Percentiles rank a stretch among this genome's conserved stretches.
These are phyloP conservation scores for Lophius americanus DNA, from an alignment of 2,797 vertebrate genomes.

Conservation along the genomic window DNA sequence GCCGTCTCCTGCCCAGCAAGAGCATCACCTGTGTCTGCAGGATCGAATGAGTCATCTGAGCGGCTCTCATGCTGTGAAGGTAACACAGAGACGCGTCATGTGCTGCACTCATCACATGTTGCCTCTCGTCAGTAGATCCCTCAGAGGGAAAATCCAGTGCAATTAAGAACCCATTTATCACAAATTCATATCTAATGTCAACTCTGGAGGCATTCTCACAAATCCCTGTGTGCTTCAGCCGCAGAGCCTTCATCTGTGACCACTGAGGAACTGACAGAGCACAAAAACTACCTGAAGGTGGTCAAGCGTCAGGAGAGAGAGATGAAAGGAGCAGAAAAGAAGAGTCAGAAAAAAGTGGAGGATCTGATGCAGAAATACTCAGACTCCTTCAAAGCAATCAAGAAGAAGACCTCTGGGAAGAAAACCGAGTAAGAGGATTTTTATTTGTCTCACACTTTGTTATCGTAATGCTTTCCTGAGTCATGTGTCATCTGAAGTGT, in stretches of 20 bases:
- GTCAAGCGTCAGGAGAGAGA: constrained; percentile 93
- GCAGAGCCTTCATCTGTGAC: constrained; percentile 86
- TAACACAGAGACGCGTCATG: constrained; percentile 33
- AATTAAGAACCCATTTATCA: constrained; percentile 5
- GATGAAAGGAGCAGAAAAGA: constrained; percentile 88
- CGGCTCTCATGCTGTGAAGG: constrained; percentile 25
- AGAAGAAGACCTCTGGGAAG: constrained; percentile 83
- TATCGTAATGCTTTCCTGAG: not conserved
- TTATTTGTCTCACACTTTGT: not conserved
- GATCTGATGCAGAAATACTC: constrained; percentile 89
- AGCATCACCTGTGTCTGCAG: constrained; percentile 16
- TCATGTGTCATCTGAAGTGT: constrained; percentile 14
- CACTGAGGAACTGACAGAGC: constrained; percentile 86
- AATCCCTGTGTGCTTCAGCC: constrained; percentile 23
- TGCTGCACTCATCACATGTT: constrained; percentile 4
- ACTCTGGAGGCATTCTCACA: constrained; percentile 12
- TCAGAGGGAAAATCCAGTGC: not conserved
- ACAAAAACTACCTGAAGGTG: constrained; percentile 90
- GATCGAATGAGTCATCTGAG: constrained; percentile 47
- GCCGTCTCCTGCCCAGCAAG: constrained; percentile 7
- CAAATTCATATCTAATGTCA: constrained; percentile 6
- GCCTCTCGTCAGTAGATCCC: constrained; percentile 3
- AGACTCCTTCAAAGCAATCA: constrained; percentile 76
- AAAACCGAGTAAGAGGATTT: constrained; percentile 85
- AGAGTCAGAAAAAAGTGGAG: constrained; percentile 86